A percentile compares a stretch with the other conserved stretches of the same genome.
Conservation (phyloP, 2,888 invertebrate species). For the Loripinus fragilis region DNA sequence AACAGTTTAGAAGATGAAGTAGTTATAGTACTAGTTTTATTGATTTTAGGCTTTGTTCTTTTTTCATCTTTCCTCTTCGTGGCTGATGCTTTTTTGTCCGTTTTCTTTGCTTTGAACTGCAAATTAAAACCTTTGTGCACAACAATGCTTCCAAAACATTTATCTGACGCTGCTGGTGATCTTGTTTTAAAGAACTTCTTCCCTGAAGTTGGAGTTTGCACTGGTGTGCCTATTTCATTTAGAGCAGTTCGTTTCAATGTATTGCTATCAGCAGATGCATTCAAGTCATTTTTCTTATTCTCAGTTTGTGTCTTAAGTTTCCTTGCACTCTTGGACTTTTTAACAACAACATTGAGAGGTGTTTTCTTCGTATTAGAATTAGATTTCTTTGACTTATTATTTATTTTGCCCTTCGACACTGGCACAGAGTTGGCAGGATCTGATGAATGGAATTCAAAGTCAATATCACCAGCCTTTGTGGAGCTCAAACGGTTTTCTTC, state of each 20-base stretch:
- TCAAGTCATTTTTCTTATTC: background rate
- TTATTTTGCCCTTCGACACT: slow-evolving; percentile 7
- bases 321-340: slow-evolving; percentile 14
- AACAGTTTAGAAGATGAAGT: background rate
- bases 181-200: slow-evolving; percentile 73
- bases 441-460: slow-evolving; percentile 56
- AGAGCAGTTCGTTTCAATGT: slow-evolving; percentile 1
- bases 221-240: background rate
- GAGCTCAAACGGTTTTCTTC: background rate
- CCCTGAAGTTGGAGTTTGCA: slow-evolving; percentile 40
- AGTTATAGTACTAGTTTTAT: background rate
- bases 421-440: slow-evolving; percentile 44
- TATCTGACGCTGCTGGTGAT: slow-evolving; percentile 64
- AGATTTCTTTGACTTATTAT: background rate
- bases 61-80: slow-evolving; percentile 30
- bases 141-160: slow-evolving; percentile 57
- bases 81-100: slow-evolving; percentile 3
- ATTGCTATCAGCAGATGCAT: slow-evolving; percentile 35
- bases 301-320: slow-evolving; percentile 23
- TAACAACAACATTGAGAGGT: slow-evolving; percentile 28
- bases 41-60: slow-evolving; percentile 12
- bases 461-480: background rate
- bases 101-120: slow-evolving; percentile 71
- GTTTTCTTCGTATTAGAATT: slow-evolving; percentile 21
- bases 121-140: slow-evolving; percentile 71